These are phyloP conservation scores for Syndactyla subalaris DNA, from an alignment of 2,797 vertebrate genomes.

Conservation along the genomic window DNA sequence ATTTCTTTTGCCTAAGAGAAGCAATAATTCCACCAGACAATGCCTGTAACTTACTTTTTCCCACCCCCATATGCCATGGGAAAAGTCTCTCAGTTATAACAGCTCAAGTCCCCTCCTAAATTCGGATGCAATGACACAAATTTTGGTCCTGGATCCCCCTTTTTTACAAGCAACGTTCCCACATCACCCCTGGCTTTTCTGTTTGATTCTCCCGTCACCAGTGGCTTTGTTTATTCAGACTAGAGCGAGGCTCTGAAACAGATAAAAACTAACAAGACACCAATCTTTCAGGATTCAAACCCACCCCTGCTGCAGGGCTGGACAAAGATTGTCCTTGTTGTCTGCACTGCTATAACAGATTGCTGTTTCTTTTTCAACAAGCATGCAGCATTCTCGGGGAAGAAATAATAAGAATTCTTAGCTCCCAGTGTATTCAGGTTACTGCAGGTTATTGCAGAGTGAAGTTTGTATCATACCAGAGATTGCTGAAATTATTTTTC, in stretches of 20 bases:
- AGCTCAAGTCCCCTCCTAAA: background rate
- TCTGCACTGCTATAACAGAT: background rate
- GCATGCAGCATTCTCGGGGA: background rate
- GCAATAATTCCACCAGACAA: background rate
- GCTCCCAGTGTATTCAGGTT: background rate
- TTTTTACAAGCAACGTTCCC: background rate
- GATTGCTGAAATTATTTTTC: background rate
- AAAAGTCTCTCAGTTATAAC: background rate
- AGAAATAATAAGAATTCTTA: background rate
- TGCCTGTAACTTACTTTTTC: background rate
- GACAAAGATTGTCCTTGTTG: background rate
- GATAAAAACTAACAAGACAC: background rate
- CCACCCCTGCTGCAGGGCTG: background rate
- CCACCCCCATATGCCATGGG: background rate
- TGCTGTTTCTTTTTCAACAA: background rate
- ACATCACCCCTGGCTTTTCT: background rate
- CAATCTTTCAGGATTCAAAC: background rate
- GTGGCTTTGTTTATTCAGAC: background rate
- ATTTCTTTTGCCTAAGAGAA: slow-evolving; percentile 19
- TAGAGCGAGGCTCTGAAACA: background rate
- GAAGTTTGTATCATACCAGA: background rate
- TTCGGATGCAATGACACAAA: background rate
- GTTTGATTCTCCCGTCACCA: background rate
- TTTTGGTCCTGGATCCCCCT: background rate
- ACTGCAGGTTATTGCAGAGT: background rate